These are phyloP conservation scores for Catamblyrhynchus diadema DNA, from an alignment of 2,797 vertebrate genomes.

Conservation along the genomic window DNA sequence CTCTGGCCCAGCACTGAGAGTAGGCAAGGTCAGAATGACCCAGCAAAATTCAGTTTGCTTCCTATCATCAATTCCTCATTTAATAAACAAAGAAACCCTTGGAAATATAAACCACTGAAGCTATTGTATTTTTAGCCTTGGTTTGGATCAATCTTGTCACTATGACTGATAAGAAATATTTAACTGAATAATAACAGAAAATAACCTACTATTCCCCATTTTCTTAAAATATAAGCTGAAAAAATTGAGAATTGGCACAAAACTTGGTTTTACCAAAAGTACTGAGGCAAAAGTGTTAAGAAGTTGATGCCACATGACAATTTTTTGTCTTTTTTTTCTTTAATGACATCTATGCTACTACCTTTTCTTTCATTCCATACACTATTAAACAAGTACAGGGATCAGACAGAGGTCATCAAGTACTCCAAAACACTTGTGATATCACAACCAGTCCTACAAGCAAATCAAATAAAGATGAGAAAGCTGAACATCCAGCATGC, in stretches of 20 bases:
- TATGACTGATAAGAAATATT: background rate
- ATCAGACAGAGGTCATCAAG: background rate
- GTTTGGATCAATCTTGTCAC: background rate
- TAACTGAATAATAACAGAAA: background rate
- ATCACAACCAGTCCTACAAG: background rate
- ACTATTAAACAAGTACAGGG: background rate
- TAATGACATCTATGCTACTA: background rate
- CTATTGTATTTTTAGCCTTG: background rate
- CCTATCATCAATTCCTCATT: background rate
- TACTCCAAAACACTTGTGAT: background rate
- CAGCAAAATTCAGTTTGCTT: background rate
- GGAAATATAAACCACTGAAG: background rate
- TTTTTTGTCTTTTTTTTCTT: background rate
- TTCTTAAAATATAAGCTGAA: background rate
- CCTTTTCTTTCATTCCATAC: background rate
- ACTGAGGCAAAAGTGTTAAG: background rate
- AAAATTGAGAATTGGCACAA: background rate
- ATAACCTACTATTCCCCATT: background rate
- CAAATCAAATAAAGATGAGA: background rate
- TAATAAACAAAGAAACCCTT: background rate
- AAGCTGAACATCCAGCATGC: background rate
- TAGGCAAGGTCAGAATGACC: fast-evolving
- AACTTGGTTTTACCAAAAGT: background rate
- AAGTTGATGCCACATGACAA: background rate
- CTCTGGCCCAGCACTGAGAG: background rate